Conservation (phyloP, 2,888 invertebrate genomes). For the Eupithecia vulgata region DNA sequence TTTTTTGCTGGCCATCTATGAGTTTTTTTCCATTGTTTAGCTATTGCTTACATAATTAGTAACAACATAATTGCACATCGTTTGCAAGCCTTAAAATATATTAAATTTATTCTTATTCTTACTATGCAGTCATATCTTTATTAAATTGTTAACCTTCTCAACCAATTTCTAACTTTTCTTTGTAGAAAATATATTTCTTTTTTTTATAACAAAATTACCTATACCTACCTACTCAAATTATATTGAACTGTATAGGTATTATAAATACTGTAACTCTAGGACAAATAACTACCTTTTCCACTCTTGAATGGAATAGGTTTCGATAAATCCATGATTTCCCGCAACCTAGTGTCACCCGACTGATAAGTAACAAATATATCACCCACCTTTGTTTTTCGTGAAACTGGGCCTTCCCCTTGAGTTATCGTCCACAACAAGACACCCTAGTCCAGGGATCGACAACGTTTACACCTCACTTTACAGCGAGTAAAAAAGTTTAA, state of each 20-base stretch:
- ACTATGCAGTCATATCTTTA: neutral
- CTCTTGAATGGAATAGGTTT: neutral
- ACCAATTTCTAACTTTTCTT: too few species aligned
- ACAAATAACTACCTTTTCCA: neutral
- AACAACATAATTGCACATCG: neutral
- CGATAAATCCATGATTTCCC: neutral
- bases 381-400: slow-evolving; percentile 62
- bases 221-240: too few species aligned
- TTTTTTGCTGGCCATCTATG: neutral
- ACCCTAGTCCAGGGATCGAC: slow-evolving; percentile 39
- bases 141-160: neutral
- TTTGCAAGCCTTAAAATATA: neutral
- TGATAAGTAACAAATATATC: slow-evolving; percentile 61
- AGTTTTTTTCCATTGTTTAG: neutral
- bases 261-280: neutral
- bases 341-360: slow-evolving; percentile 39
- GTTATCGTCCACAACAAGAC: slow-evolving; percentile 58
- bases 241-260: too few species aligned
- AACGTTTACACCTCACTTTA: slow-evolving; percentile 40
- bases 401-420: slow-evolving; percentile 61
- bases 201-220: too few species aligned
- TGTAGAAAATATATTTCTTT: too few species aligned
- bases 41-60: neutral
- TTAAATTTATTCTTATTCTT: neutral
- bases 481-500: slow-evolving; percentile 30